Evolutionary conservation across 2,113 vertebrate genomes (phyloP).

Genomic region (Genyomyrus donnyi): DNA sequence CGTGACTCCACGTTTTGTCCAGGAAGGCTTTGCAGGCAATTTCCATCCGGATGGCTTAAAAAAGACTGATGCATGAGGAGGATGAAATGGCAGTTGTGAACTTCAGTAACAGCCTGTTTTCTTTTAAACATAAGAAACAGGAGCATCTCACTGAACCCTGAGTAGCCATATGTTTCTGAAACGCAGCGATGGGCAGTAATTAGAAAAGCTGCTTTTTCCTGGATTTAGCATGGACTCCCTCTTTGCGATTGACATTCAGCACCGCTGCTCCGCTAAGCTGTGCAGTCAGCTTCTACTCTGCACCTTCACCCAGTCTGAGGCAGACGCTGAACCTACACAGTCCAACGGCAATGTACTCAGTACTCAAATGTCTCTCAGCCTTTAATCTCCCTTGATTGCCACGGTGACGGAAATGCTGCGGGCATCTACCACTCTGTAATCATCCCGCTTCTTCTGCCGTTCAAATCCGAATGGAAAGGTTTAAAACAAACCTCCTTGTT

Average conservation of each 20-base stretch:
- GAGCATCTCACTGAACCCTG: slow-evolving; percentile 1
- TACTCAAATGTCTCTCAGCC: not conserved
- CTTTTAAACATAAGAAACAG: not conserved
- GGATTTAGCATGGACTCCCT: not conserved
- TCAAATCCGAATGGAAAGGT: slow-evolving; percentile 3
- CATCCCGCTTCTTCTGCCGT: not conserved
- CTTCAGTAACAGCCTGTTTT: not conserved
- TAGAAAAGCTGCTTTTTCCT: not conserved
- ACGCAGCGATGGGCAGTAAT: slow-evolving; percentile 2
- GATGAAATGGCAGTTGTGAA: not conserved
- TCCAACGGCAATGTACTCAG: not conserved
- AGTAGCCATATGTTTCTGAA: not conserved
- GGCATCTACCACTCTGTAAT: not conserved
- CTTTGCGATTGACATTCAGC: not conserved
- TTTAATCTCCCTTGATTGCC: not conserved
- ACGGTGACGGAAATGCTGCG: not conserved
- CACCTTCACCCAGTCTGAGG: not conserved
- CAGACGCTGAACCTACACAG: not conserved
- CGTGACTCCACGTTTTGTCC: not conserved
- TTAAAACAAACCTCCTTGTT: slow-evolving; percentile 17
- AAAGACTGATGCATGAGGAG: not conserved
- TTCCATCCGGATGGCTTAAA: not conserved
- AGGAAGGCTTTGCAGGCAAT: not conserved
- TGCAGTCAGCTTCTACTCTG: not conserved
- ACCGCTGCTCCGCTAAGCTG: not conserved